phyloP scores from a whole-genome alignment of 1,140 invertebrate genomes.

The Aphelenchoides besseyi region DNA sequence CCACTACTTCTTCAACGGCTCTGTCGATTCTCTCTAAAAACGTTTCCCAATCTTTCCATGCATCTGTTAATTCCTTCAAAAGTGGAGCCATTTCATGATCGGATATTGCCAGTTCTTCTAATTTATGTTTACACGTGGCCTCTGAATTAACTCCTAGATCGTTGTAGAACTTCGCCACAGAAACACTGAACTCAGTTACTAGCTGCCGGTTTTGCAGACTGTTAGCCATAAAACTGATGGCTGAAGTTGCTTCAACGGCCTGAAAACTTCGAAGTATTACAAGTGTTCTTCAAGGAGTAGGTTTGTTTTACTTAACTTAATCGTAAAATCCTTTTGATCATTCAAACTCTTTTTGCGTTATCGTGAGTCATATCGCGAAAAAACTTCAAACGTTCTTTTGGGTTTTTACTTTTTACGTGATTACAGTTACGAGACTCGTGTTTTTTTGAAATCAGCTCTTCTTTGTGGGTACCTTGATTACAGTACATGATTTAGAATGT shows the following conservation, averaged over 20 bases:
- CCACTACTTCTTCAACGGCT: conserved; percentile 35
- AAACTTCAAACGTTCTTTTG: not conserved
- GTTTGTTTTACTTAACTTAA: too few relatives aligned
- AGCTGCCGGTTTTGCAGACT: conserved; percentile 37
- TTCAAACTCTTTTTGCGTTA: too few relatives aligned
- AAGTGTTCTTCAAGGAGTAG: too few relatives aligned
- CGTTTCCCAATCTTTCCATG: conserved; percentile 39
- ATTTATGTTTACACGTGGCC: conserved; percentile 38
- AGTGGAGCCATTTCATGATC: conserved; percentile 25
- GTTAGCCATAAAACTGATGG: conserved; percentile 45
- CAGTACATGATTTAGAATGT: too few relatives aligned
- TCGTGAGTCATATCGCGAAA: not conserved
- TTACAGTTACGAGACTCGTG: too few relatives aligned
- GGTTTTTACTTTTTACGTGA: not conserved
- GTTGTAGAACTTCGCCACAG: conserved; percentile 42
- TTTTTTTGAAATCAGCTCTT: too few relatives aligned
- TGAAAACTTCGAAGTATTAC: conserved; percentile 19
- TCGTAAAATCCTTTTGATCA: too few relatives aligned
- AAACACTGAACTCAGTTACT: conserved; percentile 30
- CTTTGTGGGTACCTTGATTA: too few relatives aligned
- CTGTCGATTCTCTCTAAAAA: conserved; percentile 35
- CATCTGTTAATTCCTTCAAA: conserved; percentile 28
- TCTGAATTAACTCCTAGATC: conserved; percentile 33
- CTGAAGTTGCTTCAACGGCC: conserved; percentile 25
- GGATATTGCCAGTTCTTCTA: conserved; percentile 26